Evolutionary conservation across 2,797 vertebrate genomes (phyloP).

Genomic region (Morelia viridis): DNA sequence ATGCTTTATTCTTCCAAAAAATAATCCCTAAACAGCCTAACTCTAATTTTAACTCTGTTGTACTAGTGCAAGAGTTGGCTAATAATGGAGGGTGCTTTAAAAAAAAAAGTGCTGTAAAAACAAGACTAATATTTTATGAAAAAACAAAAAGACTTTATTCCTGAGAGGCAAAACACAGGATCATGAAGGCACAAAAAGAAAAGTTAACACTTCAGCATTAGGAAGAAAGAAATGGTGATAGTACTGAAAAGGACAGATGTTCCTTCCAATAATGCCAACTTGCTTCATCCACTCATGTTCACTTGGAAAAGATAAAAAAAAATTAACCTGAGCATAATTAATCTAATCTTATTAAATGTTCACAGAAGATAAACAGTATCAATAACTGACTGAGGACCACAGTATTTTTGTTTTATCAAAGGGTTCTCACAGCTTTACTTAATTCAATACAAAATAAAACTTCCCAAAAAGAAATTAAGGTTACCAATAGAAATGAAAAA

Average conservation of each 20-base stretch:
- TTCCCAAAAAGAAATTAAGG: neutral
- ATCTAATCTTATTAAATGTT: neutral
- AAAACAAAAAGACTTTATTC: neutral
- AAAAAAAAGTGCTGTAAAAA: neutral
- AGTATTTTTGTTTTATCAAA: neutral
- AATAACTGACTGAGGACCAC: neutral
- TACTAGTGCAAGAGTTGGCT: neutral
- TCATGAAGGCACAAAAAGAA: neutral
- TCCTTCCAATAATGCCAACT: neutral
- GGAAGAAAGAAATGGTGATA: neutral
- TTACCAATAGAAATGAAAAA: neutral
- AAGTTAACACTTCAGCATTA: neutral
- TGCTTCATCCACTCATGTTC: neutral
- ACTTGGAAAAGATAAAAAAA: neutral
- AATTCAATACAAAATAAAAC: neutral
- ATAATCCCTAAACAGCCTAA: neutral
- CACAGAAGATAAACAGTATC: neutral
- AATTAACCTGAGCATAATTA: neutral
- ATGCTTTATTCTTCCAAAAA: neutral
- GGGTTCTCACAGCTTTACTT: neutral
- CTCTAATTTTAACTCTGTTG: neutral
- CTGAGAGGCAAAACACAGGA: neutral
- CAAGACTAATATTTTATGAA: neutral
- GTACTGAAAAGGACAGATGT: neutral
- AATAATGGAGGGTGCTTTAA: neutral